Evolutionary conservation across 2,888 invertebrate species (phyloP).

Genomic region (Folsomia candida): DNA sequence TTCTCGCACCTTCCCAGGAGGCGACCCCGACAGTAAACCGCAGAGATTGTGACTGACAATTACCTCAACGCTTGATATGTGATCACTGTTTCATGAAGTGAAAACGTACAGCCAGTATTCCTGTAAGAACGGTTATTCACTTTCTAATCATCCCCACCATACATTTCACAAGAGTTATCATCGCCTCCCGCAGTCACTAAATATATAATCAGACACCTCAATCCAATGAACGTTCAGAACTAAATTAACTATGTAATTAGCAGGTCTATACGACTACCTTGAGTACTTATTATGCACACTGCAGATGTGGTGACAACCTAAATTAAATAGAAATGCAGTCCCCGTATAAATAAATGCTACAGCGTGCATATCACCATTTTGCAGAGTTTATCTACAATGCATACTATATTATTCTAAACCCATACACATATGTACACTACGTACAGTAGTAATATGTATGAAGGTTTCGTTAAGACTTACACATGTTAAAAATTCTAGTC

Average conservation of each 20-base stretch:
- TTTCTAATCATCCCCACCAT: not conserved
- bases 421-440: too few relatives aligned
- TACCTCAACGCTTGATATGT: not conserved
- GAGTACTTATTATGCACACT: too few relatives aligned
- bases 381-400: too few relatives aligned
- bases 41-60: not conserved
- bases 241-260: not conserved
- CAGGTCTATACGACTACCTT: too few relatives aligned
- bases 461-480: not conserved
- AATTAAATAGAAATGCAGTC: not conserved
- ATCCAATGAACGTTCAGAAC: not conserved
- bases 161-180: not conserved
- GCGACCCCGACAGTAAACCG: not conserved
- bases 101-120: not conserved
- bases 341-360: too few relatives aligned
- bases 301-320: not conserved
- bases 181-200: not conserved
- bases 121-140: not conserved
- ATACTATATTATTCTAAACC: too few relatives aligned
- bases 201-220: not conserved
- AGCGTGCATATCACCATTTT: too few relatives aligned
- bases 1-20: not conserved
- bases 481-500: not conserved
- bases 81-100: not conserved
- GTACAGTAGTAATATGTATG: not conserved